phyloP scores from a whole-genome alignment of 2,797 vertebrate genomes.

The Tamandua tetradactyla region DNA sequence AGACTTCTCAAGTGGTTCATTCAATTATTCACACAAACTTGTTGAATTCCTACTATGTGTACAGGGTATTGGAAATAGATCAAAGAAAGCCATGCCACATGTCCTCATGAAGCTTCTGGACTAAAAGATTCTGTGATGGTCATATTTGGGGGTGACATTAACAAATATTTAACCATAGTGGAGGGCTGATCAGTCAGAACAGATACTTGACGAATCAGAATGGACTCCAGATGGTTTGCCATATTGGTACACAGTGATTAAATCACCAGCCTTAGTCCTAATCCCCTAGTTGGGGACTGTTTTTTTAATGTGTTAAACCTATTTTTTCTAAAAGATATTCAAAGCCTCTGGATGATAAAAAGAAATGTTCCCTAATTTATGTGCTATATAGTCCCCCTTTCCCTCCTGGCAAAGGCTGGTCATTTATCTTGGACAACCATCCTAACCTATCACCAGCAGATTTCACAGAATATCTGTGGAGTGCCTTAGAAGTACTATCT shows the following conservation, averaged over 20 bases:
- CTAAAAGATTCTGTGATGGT: not conserved
- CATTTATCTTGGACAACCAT: not conserved
- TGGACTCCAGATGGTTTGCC: not conserved
- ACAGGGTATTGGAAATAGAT: not conserved
- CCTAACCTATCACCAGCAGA: not conserved
- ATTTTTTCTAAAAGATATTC: not conserved
- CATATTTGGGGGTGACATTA: not conserved
- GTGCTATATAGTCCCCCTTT: not conserved
- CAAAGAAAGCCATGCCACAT: not conserved
- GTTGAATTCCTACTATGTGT: not conserved
- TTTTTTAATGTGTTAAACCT: not conserved
- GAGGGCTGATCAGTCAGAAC: not conserved
- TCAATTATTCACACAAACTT: not conserved
- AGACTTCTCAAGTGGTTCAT: not conserved
- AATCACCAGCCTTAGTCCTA: not conserved
- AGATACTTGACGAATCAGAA: not conserved
- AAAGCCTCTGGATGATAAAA: not conserved
- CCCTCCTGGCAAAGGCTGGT: not conserved
- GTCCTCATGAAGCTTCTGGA: not conserved
- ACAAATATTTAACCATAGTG: not conserved
- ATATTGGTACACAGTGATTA: not conserved
- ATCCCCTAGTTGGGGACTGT: not conserved
- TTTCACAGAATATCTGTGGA: not conserved
- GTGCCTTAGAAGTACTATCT: not conserved
- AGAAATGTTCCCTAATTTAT: not conserved